Conservation (phyloP, 2,113 vertebrate genomes). For the Tragelaphus buxtoni region DNA sequence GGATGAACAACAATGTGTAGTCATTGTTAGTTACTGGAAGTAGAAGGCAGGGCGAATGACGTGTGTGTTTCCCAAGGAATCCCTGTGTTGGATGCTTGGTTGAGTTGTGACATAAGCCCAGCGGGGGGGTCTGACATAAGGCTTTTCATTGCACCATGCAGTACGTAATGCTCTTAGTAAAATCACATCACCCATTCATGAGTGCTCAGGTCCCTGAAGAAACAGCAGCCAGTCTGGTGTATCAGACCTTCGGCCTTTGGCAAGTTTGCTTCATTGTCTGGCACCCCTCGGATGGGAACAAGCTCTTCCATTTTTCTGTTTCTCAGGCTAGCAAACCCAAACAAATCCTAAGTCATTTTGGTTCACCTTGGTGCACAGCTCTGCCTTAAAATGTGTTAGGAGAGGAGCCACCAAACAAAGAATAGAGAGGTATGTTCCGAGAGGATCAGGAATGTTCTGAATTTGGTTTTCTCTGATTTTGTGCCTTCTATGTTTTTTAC, state of each 20-base stretch:
- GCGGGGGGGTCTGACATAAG: not conserved
- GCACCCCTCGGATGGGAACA: not conserved
- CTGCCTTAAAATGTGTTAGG: not conserved
- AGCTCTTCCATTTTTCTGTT: not conserved
- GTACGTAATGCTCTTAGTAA: not conserved
- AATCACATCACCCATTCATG: not conserved
- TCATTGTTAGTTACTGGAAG: not conserved
- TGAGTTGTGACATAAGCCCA: not conserved
- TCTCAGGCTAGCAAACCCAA: not conserved
- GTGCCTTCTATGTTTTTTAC: not conserved
- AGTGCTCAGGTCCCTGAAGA: not conserved
- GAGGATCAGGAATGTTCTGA: not conserved
- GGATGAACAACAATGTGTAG: not conserved
- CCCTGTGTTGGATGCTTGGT: not conserved
- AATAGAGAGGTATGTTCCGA: not conserved
- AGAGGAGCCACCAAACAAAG: not conserved
- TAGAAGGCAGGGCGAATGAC: not conserved
- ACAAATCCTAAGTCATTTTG: not conserved
- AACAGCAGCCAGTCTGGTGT: not conserved
- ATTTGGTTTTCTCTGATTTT: not conserved
- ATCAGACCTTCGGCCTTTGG: not conserved
- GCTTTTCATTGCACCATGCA: not conserved
- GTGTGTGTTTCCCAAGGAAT: not conserved
- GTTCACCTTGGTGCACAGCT: conserved; percentile 7
- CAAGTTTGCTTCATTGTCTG: not conserved